Evolutionary conservation across 1,140 invertebrate genomes (phyloP), one percentile per base, ranked within the genome.

Genomic region (Solen grandis): DNA sequence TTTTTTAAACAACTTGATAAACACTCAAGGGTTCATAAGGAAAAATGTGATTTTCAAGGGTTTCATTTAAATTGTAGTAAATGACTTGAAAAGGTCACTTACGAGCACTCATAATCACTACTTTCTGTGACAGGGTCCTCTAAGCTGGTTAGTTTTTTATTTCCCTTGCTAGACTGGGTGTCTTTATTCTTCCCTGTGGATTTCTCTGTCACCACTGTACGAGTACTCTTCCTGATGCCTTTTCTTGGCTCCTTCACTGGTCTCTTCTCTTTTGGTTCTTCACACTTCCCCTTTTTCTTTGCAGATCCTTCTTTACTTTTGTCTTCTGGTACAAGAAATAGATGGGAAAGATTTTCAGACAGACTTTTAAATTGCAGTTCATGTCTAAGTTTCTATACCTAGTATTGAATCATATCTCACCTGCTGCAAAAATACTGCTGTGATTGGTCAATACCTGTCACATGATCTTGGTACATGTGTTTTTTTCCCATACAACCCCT

Each of bases 31-130:
- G 8, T n/a, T n/a, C n/a, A n/a, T n/a, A n/a, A n/a, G n/a, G n/a
- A n/a, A n/a, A n/a, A n/a, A n/a, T n/a, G n/a, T 13, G 27, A 25
- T 59, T 16, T 25, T 16, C 22, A n/a, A n/a, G 8, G 13, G 27
- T 8, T 59, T 14, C 8, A 59, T 27, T 14, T 59, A 25, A 25
- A 13, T 59, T 13, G 16, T 59, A 14, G 25, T 25, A 8, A 14
- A 14, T n/a, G 10, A n/a, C 13, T n/a, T 5, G 3, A 31, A 62
- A 62, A 62, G 5, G 3, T 31, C 25, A 62, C 50, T 55, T 57
- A 57, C 68, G 38, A n/a, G n/a, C n/a, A n/a, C n/a, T n/a, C 29
- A 70, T 70, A 70, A 13, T 70, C 68, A 57, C 29, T 55, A 70
- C 68, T 70, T 5, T 57, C 46, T 25, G 8, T 35, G 29, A 31